Evolutionary conservation across 2,888 invertebrate genomes (phyloP).

Genomic region (Dione juno): DNA sequence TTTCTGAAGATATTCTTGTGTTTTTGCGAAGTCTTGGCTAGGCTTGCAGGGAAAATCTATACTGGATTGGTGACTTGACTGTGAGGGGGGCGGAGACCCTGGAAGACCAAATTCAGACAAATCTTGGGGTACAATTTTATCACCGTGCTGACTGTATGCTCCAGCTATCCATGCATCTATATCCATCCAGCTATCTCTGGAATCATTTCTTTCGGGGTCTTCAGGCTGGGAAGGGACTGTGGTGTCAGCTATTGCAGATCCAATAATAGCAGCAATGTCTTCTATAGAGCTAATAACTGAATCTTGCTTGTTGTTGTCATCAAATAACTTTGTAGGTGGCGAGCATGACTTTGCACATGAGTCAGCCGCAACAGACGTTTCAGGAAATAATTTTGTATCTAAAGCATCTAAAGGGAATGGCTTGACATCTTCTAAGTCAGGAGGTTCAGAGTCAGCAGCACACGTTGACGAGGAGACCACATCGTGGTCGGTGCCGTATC

Average conservation of each 20-base stretch:
- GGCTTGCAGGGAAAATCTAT: conserved; percentile 76
- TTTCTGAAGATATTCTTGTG: conserved; percentile 77
- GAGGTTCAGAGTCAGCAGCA: conserved; percentile 85
- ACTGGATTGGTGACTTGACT: conserved; percentile 79
- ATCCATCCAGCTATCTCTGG: conserved; percentile 94
- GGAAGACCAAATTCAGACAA: conserved; percentile 87
- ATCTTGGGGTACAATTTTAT: conserved; percentile 87
- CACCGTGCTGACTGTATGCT: conserved; percentile 88
- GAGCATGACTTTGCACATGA: conserved; percentile 82
- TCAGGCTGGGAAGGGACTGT: conserved; percentile 90
- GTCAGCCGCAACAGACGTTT: conserved; percentile 80
- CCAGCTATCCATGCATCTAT: conserved; percentile 94
- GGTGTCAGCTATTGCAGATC: conserved; percentile 94
- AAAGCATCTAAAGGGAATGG: conserved; percentile 83
- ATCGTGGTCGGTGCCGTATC: conserved; percentile 86
- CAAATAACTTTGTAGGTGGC: conserved; percentile 78
- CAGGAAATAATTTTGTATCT: conserved; percentile 77
- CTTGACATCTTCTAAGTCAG: conserved; percentile 85
- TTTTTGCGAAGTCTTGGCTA: conserved; percentile 73
- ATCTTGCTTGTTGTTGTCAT: conserved; percentile 81
- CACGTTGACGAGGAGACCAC: conserved; percentile 90
- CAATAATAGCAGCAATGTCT: conserved; percentile 93
- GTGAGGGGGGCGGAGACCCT: conserved; percentile 84
- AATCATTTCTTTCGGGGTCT: conserved; percentile 88
- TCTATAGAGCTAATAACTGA: conserved; percentile 90